A percentile compares a stretch with the other conserved stretches of the same genome.
These are phyloP conservation scores for Epinotia bilunana DNA, from an alignment of 2,888 invertebrate genomes.

Conservation along the genomic window DNA sequence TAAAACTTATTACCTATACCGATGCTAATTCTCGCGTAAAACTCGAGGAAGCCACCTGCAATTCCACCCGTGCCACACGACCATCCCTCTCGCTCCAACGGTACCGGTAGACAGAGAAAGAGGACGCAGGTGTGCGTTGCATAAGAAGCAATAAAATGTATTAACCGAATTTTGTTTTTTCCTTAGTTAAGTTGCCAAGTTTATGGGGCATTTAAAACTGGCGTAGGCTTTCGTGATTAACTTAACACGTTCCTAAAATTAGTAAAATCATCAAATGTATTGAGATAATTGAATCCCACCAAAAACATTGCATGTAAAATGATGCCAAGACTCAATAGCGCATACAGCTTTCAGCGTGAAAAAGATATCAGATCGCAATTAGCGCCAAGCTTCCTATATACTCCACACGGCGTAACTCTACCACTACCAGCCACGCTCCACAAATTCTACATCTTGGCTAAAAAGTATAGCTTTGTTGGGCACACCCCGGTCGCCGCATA, in stretches of 20 bases:
- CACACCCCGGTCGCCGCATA: no score
- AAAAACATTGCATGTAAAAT: no score
- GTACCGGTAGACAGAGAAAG: constrained; percentile 21
- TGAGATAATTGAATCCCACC: no score
- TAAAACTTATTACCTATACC: neutral
- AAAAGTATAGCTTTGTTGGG: no score
- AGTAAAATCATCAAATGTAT: neutral
- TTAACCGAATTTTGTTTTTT: constrained; percentile 29
- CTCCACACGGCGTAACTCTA: no score
- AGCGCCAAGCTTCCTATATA: no score
- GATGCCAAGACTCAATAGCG: no score
- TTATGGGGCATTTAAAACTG: constrained; percentile 19
- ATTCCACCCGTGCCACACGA: constrained; percentile 8
- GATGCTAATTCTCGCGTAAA: constrained; percentile 15
- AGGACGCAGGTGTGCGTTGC: constrained; percentile 36
- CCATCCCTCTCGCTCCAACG: constrained; percentile 17
- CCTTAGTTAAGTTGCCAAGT: constrained; percentile 21
- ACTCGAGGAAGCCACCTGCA: constrained; percentile 15
- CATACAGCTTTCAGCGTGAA: no score
- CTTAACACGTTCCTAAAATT: neutral
- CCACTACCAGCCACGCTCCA: no score
- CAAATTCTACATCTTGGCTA: no score
- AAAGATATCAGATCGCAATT: no score
- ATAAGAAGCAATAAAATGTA: constrained; percentile 24
- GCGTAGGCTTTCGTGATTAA: neutral